Evolutionary conservation across 2,888 invertebrate species (phyloP), one percentile per base, ranked within the genome.

Genomic region (Odiellus spinosus): DNA sequence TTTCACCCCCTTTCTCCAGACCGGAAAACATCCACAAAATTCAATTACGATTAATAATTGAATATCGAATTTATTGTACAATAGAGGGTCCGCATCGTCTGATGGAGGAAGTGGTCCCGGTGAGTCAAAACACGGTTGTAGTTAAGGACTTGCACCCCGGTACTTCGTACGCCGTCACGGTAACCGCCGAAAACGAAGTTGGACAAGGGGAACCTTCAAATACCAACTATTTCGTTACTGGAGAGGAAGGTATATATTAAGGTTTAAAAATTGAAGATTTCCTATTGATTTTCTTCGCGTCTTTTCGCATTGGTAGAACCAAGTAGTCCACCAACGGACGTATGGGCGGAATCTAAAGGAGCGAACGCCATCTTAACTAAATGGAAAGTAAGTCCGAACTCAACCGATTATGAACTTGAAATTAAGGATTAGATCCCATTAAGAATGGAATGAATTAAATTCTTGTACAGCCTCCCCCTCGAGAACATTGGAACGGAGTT

Each of bases 191-290:
- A 21, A 54, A 54, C 32, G 50, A 52, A 5, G 54, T 54, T 3
- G 54, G 54, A 6, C 45, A 52, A 18, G 52, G 54, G 14, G 50
- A 54, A 18, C 52, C 54, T 2, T 54, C 54, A 1, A 49, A 47
- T 21, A 46, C 51, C 1, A 45, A 44, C 5, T 44, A 26, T 19
- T 50, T 53, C 40, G 42, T 38, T 15, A 54, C 54, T 1, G 52
- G 52, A n/a, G 54, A 54, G 44, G 54, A 54, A 54, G 54, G 54
- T 53, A 44, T 10, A 14, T n/a, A n/a, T n/a, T n/a, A n/a, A n/a
- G n/a, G n/a, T n/a, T n/a, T 18, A n/a, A 19, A 10, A 26, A 3
- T n/a, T n/a, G n/a, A n/a, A n/a, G n/a, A n/a, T n/a, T n/a, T n/a
- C n/a, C n/a, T n/a, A n/a, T n/a, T n/a, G n/a, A n/a, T n/a, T 3